Percentiles rank a stretch among this genome's conserved stretches.
phyloP scores from a whole-genome alignment of 2,888 invertebrate genomes.

The Synergus itoensis region DNA sequence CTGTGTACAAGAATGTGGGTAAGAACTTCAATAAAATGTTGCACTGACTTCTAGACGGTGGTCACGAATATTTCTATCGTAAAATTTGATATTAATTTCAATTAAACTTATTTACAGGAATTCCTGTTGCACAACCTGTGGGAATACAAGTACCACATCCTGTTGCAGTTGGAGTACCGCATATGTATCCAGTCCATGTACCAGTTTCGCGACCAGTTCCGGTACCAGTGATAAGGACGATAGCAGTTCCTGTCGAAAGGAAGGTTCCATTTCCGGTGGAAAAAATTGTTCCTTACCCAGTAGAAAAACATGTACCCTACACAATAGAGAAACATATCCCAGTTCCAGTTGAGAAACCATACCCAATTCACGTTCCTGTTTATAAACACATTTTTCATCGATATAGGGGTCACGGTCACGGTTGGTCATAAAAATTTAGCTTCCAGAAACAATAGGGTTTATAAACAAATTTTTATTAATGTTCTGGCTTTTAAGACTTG shows the following conservation, averaged over 20 bases:
- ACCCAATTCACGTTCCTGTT: conserved; percentile 85
- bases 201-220: conserved; percentile 85
- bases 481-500: neutral
- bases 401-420: conserved; percentile 77
- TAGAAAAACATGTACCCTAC: conserved; percentile 84
- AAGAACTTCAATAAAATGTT: conserved; percentile 43
- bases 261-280: conserved; percentile 86
- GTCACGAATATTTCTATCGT: neutral
- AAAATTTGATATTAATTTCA: neutral
- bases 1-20: conserved; percentile 84
- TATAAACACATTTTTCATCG: conserved; percentile 85
- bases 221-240: conserved; percentile 84
- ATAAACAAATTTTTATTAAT: neutral
- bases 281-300: conserved; percentile 83
- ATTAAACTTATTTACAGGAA: conserved; percentile 63
- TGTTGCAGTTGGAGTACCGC: conserved; percentile 80
- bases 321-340: conserved; percentile 84
- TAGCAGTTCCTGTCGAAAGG: conserved; percentile 85
- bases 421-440: neutral
- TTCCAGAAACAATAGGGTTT: neutral
- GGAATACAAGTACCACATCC: conserved; percentile 82
- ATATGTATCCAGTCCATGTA: conserved; percentile 84
- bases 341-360: conserved; percentile 84
- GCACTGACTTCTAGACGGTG: neutral
- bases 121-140: conserved; percentile 83